Evolutionary conservation across 2,888 invertebrate species (phyloP).

Genomic region (Spodoptera littoralis): DNA sequence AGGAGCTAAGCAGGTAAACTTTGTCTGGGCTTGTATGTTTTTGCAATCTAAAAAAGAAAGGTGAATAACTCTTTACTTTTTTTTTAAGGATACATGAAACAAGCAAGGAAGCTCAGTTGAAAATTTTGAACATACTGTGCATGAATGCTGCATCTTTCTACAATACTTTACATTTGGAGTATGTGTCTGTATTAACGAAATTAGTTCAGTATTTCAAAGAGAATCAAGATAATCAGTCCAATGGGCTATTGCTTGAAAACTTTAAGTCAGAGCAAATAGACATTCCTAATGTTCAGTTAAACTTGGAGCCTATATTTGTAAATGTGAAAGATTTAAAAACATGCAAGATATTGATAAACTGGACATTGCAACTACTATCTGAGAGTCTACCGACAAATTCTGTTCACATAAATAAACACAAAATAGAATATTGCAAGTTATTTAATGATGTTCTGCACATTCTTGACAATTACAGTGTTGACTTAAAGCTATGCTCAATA

Average conservation of each 20-base stretch:
- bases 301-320: constrained; percentile 81
- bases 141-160: constrained; percentile 86
- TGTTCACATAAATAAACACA: constrained; percentile 65
- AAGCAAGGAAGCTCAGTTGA: constrained; percentile 88
- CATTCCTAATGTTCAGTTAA: constrained; percentile 75
- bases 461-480: constrained; percentile 75
- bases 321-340: constrained; percentile 71
- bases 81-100: constrained; percentile 84
- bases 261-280: constrained; percentile 81
- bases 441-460: constrained; percentile 70
- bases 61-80: constrained; percentile 1
- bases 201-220: constrained; percentile 81
- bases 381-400: constrained; percentile 77
- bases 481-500: constrained; percentile 75
- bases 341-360: constrained; percentile 75
- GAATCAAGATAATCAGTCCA: constrained; percentile 45
- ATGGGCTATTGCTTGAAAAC: constrained; percentile 73
- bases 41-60: not conserved
- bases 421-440: constrained; percentile 60
- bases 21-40: too few species aligned
- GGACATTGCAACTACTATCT: constrained; percentile 75
- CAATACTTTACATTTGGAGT: constrained; percentile 83
- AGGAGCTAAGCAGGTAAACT: constrained; percentile 82
- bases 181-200: constrained; percentile 77
- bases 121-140: constrained; percentile 86